phyloP scores from a whole-genome alignment of 2,797 vertebrate species.

The Champsocephalus esox region DNA sequence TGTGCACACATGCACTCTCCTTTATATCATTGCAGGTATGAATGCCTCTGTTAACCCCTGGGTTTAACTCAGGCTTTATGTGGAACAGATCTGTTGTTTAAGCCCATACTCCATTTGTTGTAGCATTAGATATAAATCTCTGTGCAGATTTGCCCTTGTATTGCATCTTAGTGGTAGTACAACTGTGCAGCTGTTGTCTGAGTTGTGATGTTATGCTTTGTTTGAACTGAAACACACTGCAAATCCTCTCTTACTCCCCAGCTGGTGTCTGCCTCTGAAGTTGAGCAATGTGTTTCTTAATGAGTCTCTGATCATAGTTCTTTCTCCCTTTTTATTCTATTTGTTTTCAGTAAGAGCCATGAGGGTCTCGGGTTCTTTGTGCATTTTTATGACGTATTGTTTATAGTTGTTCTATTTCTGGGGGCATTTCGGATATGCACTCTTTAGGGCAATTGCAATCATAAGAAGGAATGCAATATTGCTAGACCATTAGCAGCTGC shows the following conservation, averaged over 20 bases:
- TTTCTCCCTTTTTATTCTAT: background rate
- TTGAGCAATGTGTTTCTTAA: slow-evolving; percentile 19
- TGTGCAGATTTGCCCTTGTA: slow-evolving; percentile 40
- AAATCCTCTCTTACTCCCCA: slow-evolving; percentile 19
- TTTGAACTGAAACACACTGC: slow-evolving; percentile 35
- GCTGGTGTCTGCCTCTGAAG: slow-evolving; percentile 18
- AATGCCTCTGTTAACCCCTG: slow-evolving; percentile 44
- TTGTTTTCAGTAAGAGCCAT: slow-evolving; percentile 3
- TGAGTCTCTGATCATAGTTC: slow-evolving; percentile 15
- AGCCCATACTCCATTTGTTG: slow-evolving; percentile 55
- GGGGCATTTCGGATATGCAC: background rate
- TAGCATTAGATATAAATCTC: slow-evolving; percentile 56
- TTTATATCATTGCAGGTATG: slow-evolving; percentile 34
- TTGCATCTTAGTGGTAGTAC: slow-evolving; percentile 43
- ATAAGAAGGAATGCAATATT: background rate
- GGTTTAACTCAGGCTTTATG: slow-evolving; percentile 40
- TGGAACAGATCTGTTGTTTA: slow-evolving; percentile 56
- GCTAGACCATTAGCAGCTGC: background rate
- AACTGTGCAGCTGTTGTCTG: slow-evolving; percentile 8
- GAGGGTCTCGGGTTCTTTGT: slow-evolving; percentile 17
- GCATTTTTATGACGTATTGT: slow-evolving; percentile 22
- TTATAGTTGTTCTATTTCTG: slow-evolving; percentile 7
- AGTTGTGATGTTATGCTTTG: slow-evolving; percentile 47
- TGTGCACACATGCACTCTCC: slow-evolving; percentile 21
- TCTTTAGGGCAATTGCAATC: slow-evolving; percentile 10